Evolutionary conservation across 2,113 vertebrate species (phyloP), one percentile per base, ranked within the genome.

Genomic region (Capricornis sumatraensis): DNA sequence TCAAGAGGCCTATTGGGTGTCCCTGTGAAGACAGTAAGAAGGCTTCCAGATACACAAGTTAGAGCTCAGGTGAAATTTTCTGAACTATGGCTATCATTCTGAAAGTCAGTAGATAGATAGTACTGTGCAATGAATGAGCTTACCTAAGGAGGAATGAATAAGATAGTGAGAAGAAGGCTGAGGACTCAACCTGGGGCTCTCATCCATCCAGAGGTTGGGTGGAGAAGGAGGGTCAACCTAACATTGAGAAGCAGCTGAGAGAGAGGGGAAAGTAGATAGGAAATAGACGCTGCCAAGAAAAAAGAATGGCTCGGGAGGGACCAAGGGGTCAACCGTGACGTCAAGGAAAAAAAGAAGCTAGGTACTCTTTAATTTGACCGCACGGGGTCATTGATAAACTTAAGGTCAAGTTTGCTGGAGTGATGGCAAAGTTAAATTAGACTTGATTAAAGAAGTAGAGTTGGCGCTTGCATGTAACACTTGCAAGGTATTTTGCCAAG

Each of bases 301-400:
- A 88, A 64, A 85, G 33, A 16, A 23, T 23, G 9, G 6, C 47
- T 50, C 0, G 0, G 7, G 23, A 40, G 13, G 78, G 40, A 85
- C 47, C 0, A 5, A 64, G 86, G 9, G 23, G 7, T 28, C 6
- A 0, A 17, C 53, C 0, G 33, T 50, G 71, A 92, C 14, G 47
- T n/a, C 40, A 57, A 33, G 40, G 1, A 5, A 62, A 28, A 76
- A 19, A 71, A 79, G 55, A 1, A 58, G 43, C 23, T 15, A 55
- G 12, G 2, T 1, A 1, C 8, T 28, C 33, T 45, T 58, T n/a
- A 62, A 11, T n/a, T 16, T 17, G 87, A 71, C 8, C 10, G 3
- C 28, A 14, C 0, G 45, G 81, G 33, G 7, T 87, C 76, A 2
- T 2, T 4, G 60, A 7, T 16, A 10, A 27, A 21, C 40, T 33